Evolutionary conservation across 2,797 vertebrate species (phyloP), one percentile per base, ranked within the genome.

Genomic region (Tapera naevia): DNA sequence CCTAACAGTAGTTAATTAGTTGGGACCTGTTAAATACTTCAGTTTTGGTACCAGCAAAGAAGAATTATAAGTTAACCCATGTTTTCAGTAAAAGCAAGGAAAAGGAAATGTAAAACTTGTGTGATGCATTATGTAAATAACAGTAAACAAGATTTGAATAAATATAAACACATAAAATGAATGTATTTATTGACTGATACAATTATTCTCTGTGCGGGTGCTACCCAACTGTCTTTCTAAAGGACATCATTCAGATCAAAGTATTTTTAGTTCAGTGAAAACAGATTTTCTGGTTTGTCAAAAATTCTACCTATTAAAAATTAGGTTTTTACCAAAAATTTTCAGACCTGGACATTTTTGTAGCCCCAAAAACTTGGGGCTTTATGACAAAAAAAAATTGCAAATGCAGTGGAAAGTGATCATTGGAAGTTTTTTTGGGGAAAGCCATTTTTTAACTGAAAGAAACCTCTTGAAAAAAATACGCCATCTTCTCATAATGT

Each of bases 351-450:
- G 5, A 24, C 7, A 2, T 22, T 72, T 69, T 50, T 54, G 1
- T 5, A 66, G 6, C 2, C 8, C 5, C 5, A 13, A n/a, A 33
- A 48, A 48, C 46, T 22, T 23, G 22, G 22, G 4, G 12, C 7
- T 33, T 73, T 2, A 37, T 32, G 33, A 30, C 8, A 69, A 65
- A 71, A 37, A 37, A 32, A 2, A 48, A 48, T 21, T 23, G 10
- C 8, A 61, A 65, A n/a, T 2, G 7, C 6, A 22, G 7, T 14
- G 3, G 41, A 81, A 78, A 75, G 2, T 3, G 7, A 16, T n/a
- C 2, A 27, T 0, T 3, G 1, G 30, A 45, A 58, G 13, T 33
- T 71, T 72, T 39, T 1, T 39, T 0, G 1, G 14, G 22, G n/a
- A 83, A 78, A 82, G 8, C 4, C 1, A 32, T 37, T 66, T 86